Conservation (phyloP, 2,888 invertebrate species). For the Perizoma affinitatum region DNA sequence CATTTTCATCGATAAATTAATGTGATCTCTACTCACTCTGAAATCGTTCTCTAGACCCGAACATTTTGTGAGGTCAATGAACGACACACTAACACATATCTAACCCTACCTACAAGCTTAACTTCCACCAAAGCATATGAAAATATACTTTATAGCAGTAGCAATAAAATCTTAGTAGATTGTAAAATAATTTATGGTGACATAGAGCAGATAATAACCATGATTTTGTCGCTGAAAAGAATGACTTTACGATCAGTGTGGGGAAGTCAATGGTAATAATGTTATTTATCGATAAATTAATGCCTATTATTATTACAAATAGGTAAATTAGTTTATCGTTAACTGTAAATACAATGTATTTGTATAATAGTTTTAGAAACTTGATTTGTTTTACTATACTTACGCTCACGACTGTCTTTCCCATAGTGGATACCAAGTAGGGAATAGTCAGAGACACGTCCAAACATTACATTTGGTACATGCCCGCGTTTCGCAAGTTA, state of each 20-base stretch:
- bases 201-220: constrained; percentile 25
- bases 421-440: too few relatives aligned
- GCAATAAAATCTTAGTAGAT: constrained; percentile 7
- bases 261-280: constrained; percentile 22
- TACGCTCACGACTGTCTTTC: too few relatives aligned
- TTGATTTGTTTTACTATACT: too few relatives aligned
- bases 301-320: constrained; percentile 9
- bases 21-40: constrained; percentile 59
- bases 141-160: constrained; percentile 28
- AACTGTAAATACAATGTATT: too few relatives aligned
- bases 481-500: too few relatives aligned
- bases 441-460: too few relatives aligned
- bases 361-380: too few relatives aligned
- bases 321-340: too few relatives aligned
- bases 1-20: constrained; percentile 23
- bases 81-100: constrained; percentile 79
- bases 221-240: constrained; percentile 36
- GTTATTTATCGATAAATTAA: constrained; percentile 24
- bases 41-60: constrained; percentile 61
- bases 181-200: constrained; percentile 7
- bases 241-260: constrained; percentile 37
- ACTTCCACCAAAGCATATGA: constrained; percentile 20
- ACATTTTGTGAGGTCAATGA: constrained; percentile 70
- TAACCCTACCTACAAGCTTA: constrained; percentile 36
- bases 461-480: too few relatives aligned